Evolutionary conservation across 2,113 vertebrate species (phyloP).

Genomic region (Cinclus mexicanus): DNA sequence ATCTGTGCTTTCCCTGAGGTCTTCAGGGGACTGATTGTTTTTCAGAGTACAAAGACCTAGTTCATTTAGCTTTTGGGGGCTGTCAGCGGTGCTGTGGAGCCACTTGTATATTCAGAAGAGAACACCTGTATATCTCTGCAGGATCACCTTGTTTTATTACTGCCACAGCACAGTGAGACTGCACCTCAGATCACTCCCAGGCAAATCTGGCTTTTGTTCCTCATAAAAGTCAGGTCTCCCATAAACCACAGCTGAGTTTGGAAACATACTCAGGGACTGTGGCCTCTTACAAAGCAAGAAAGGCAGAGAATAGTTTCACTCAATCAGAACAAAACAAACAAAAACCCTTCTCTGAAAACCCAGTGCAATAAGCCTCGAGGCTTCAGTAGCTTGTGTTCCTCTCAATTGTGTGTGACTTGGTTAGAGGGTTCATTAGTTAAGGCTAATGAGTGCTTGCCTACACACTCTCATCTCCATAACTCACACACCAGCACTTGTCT

Average conservation of each 20-base stretch:
- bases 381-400: neutral
- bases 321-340: neutral
- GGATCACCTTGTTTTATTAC: neutral
- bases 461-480: neutral
- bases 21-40: neutral
- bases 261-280: neutral
- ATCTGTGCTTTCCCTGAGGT: neutral
- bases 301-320: neutral
- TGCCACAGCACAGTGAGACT: neutral
- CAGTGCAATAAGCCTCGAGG: neutral
- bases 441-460: neutral
- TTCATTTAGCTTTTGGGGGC: neutral
- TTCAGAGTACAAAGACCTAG: neutral
- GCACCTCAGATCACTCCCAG: neutral
- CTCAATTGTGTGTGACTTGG: neutral
- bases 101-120: neutral
- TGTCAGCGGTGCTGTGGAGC: neutral
- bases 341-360: neutral
- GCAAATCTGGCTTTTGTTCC: neutral
- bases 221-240: neutral
- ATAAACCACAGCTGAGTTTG: neutral
- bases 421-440: constrained; percentile 20
- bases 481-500: neutral
- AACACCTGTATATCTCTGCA: neutral
- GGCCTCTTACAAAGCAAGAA: neutral